phyloP scores from a whole-genome alignment of 2,888 invertebrate species.

The Punctoribates punctum region DNA sequence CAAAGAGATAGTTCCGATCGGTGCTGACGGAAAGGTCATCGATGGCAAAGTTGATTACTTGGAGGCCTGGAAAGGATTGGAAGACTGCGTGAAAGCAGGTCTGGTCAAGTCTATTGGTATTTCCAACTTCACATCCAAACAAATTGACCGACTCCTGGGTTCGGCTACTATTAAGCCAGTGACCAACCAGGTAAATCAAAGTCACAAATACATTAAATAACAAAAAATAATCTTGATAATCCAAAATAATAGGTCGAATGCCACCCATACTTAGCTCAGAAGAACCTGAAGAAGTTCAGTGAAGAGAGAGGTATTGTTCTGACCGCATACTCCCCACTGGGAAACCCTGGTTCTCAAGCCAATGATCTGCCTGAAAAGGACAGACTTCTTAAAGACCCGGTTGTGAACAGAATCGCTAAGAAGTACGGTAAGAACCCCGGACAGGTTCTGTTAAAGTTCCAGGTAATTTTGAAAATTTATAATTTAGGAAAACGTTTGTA shows the following conservation, averaged over 20 bases:
- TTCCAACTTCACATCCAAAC: constrained; percentile 74
- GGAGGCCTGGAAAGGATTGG: constrained; percentile 64
- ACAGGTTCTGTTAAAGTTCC: constrained; percentile 64
- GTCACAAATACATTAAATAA: too few species aligned
- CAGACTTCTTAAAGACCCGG: constrained; percentile 64
- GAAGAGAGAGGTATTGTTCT: constrained; percentile 63
- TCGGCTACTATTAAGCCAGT: constrained; percentile 56
- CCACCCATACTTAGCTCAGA: constrained; percentile 66
- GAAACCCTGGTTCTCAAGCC: constrained; percentile 67
- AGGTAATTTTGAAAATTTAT: constrained; percentile 51
- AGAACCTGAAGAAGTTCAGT: constrained; percentile 64
- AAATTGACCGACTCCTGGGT: constrained; percentile 65
- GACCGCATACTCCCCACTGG: constrained; percentile 75
- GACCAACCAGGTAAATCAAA: constrained; percentile 14
- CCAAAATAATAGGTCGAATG: constrained; percentile 67
- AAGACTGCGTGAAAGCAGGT: constrained; percentile 66
- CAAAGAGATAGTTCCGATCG: too few species aligned
- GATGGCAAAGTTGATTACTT: constrained; percentile 67
- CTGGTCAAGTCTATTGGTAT: constrained; percentile 70
- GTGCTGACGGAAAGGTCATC: constrained; percentile 59
- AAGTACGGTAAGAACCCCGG: constrained; percentile 62
- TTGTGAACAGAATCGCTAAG: constrained; percentile 62
- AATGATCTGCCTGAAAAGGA: constrained; percentile 45
- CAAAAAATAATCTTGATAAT: too few species aligned
- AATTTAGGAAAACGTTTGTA: not conserved